A percentile compares a stretch with the other conserved stretches of the same genome.
phyloP scores from a whole-genome alignment of 2,888 invertebrate genomes.

The Oscheius onirici region DNA sequence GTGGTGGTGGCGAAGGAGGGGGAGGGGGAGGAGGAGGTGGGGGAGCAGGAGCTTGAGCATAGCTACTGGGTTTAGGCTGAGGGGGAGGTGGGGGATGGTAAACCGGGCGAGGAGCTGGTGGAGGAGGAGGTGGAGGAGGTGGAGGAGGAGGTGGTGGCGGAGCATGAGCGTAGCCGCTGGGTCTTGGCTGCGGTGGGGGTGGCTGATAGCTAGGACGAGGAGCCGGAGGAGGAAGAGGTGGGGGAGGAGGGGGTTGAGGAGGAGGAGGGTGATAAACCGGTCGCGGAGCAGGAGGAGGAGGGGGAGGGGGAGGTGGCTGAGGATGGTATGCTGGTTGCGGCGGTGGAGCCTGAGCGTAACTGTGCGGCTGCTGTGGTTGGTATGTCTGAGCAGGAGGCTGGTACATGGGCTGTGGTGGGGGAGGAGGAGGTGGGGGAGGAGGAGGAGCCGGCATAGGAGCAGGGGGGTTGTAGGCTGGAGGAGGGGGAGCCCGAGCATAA shows the following conservation, averaged over 20 bases:
- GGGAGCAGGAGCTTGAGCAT: background rate
- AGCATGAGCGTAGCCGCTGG: conserved; percentile 1
- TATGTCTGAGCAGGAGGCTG: background rate
- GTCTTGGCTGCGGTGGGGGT: background rate
- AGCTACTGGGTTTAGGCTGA: background rate
- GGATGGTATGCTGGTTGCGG: background rate
- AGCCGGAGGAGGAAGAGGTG: background rate
- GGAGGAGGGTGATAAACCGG: background rate
- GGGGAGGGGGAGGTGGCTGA: background rate
- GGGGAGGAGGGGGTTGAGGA: background rate
- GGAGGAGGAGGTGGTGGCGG: conserved; percentile 1
- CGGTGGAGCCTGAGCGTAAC: background rate
- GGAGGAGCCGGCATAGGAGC: background rate
- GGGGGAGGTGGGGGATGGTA: background rate
- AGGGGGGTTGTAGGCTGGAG: background rate
- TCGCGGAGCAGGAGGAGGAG: conserved; percentile 5
- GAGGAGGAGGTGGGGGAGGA: conserved; percentile 12
- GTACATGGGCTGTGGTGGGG: background rate
- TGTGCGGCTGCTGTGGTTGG: background rate
- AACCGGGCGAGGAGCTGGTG: background rate
- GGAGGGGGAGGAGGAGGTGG: background rate
- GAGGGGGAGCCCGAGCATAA: background rate
- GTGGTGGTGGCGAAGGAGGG: background rate
- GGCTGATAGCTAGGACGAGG: too few relatives aligned
- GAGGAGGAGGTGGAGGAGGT: background rate